These are phyloP conservation scores for Mus caroli DNA, from an alignment of 2,797 vertebrate genomes.

Conservation along the genomic window DNA sequence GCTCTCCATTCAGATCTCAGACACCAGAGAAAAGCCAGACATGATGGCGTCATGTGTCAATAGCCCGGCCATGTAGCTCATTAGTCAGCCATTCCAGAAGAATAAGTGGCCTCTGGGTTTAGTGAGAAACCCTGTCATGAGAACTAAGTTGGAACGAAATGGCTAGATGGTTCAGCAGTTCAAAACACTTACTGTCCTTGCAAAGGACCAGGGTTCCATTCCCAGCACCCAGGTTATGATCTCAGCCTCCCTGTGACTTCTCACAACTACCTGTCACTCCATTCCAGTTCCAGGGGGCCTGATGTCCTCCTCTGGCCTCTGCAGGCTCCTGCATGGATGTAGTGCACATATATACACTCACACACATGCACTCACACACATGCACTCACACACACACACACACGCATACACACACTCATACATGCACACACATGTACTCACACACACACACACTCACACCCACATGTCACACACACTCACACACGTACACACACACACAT, in stretches of 20 bases:
- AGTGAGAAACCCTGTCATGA: not conserved
- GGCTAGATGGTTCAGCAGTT: not conserved
- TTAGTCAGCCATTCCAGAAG: no score
- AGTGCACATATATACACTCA: not conserved
- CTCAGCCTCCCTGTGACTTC: not conserved
- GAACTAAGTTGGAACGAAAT: not conserved
- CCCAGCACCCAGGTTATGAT: not conserved
- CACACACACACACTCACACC: no score
- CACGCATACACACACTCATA: no score
- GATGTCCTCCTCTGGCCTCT: not conserved
- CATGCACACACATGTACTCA: no score
- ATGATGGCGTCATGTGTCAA: not conserved
- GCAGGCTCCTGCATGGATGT: not conserved
- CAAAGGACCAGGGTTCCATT: not conserved
- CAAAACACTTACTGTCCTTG: not conserved
- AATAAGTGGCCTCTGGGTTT: not conserved
- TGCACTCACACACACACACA: not conserved
- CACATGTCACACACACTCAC: no score
- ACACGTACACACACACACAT: no score
- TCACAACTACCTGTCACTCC: not conserved
- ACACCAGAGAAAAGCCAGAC: not conserved
- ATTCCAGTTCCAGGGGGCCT: not conserved
- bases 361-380: not conserved
- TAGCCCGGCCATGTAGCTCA: not conserved
- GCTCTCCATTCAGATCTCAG: not conserved